Evolutionary conservation across 1,140 invertebrate species (phyloP).

Genomic region (Trichomalopsis sarcophagae): DNA sequence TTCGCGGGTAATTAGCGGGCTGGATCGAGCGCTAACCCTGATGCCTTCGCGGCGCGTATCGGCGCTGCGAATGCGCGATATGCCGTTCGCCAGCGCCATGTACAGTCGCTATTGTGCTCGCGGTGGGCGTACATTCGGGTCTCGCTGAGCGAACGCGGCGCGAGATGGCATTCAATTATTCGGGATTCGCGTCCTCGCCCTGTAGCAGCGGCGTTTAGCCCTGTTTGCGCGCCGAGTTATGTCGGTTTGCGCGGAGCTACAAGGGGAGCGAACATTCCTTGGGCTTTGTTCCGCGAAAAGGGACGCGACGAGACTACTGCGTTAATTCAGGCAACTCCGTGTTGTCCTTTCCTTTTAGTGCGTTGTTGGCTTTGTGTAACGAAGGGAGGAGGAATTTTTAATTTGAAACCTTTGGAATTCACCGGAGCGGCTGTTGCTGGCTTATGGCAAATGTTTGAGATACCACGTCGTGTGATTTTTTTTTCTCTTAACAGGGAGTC

Average conservation of each 20-base stretch:
- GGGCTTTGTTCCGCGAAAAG: background rate
- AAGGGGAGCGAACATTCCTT: conserved; percentile 2
- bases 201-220: background rate
- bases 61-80: background rate
- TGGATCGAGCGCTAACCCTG: background rate
- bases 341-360: background rate
- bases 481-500: no score
- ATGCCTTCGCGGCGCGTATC: background rate
- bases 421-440: no score
- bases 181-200: background rate
- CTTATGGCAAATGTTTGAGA: no score
- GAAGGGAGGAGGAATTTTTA: background rate
- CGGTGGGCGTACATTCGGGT: background rate
- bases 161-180: conserved; percentile 17
- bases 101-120: no score
- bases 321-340: background rate
- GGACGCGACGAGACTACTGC: background rate
- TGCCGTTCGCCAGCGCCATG: background rate
- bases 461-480: no score
- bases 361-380: background rate
- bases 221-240: conserved; percentile 16
- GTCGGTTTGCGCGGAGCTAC: background rate
- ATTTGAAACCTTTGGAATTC: no score
- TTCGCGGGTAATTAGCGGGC: conserved; percentile 15
- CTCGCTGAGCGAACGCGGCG: background rate